These are phyloP conservation scores for Isichthys henryi DNA, from an alignment of 2,113 vertebrate species.

Conservation along the genomic window DNA sequence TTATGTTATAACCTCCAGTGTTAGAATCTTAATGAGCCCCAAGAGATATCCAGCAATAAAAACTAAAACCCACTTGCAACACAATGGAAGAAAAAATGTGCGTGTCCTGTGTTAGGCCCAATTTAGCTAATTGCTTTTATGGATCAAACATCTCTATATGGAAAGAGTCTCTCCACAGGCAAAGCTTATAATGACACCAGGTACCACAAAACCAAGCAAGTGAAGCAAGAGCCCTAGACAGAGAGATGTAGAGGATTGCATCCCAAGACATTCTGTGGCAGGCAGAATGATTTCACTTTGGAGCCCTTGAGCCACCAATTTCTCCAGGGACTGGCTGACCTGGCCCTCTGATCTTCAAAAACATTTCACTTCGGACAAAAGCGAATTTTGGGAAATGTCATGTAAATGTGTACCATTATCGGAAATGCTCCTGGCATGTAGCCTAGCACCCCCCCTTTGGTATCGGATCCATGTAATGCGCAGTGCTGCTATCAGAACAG, in stretches of 20 bases:
- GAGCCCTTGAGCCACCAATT: not conserved
- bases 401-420: not conserved
- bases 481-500: not conserved
- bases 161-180: not conserved
- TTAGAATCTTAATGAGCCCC: constrained; percentile 19
- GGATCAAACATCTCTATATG: not conserved
- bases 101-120: not conserved
- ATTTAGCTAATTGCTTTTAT: not conserved
- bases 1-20: constrained; percentile 21
- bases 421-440: not conserved
- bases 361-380: not conserved
- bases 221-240: not conserved
- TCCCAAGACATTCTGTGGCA: not conserved
- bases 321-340: not conserved
- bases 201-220: not conserved
- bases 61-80: not conserved
- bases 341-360: not conserved
- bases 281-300: not conserved
- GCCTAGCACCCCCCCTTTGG: not conserved
- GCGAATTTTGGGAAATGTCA: not conserved
- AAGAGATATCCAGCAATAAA: constrained; percentile 2
- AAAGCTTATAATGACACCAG: not conserved
- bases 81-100: not conserved
- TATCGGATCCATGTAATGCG: not conserved
- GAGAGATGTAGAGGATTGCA: not conserved